phyloP scores from a whole-genome alignment of 2,113 vertebrate species.

The Salvelinus namaycush region DNA sequence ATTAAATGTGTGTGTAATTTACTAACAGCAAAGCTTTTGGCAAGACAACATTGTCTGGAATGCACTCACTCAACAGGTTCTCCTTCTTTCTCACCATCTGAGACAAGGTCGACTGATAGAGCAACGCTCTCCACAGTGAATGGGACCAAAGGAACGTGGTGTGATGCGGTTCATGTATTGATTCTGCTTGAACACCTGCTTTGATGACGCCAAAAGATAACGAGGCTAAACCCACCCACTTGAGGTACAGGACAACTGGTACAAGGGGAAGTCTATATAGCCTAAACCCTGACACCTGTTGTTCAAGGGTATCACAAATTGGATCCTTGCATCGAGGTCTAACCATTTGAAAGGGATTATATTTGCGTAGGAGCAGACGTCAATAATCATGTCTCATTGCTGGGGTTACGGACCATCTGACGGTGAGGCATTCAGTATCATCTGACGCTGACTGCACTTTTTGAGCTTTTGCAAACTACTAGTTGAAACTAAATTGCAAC shows the following conservation, averaged over 20 bases:
- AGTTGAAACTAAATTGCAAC: neutral
- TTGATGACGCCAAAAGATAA: conserved; percentile 23
- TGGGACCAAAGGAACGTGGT: neutral
- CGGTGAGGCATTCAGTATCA: conserved; percentile 73
- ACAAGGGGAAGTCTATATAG: conserved; percentile 32
- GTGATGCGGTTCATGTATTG: neutral
- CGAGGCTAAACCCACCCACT: conserved; percentile 40
- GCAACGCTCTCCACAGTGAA: neutral
- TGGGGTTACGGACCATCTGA: conserved; percentile 88
- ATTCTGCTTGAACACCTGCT: conserved; percentile 16
- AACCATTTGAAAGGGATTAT: neutral
- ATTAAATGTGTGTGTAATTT: conserved; percentile 10
- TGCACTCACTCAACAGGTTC: conserved; percentile 2
- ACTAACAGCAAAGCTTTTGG: conserved; percentile 2
- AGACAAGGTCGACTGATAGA: neutral
- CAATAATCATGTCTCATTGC: conserved; percentile 71
- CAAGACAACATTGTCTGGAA: neutral
- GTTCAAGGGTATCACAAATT: conserved; percentile 19
- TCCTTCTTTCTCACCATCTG: neutral
- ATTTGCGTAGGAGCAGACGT: neutral
- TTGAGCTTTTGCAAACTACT: neutral
- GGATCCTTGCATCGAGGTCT: conserved; percentile 3
- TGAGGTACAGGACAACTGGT: conserved; percentile 17
- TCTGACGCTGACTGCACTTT: neutral
- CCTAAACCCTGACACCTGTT: conserved; percentile 31